These are phyloP conservation scores for Drosophila suboccidentalis DNA, from an alignment of 2,888 invertebrate genomes.

Conservation along the genomic window DNA sequence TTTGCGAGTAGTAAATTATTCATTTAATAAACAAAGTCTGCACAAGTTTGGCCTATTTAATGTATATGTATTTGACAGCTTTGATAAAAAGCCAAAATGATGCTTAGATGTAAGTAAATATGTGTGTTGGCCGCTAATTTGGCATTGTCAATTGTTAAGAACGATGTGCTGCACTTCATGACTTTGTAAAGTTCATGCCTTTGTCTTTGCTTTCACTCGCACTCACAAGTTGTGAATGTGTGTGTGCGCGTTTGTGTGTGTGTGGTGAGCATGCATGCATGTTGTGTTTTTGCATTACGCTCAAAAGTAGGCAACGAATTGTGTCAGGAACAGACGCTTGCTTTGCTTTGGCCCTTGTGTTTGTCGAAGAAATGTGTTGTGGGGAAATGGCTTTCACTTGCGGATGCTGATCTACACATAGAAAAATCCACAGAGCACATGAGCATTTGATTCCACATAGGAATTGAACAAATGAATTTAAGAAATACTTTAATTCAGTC, in stretches of 20 bases:
- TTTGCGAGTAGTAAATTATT: constrained; percentile 19
- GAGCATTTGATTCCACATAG: not conserved
- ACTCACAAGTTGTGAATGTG: constrained; percentile 2
- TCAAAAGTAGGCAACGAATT: constrained; percentile 62
- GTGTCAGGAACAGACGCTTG: constrained; percentile 37
- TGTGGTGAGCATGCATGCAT: constrained; percentile 1
- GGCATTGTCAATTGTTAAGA: constrained; percentile 56
- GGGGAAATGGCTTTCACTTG: constrained; percentile 21
- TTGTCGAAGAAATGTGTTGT: constrained; percentile 27
- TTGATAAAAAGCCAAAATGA: constrained; percentile 5
- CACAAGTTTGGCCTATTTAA: constrained; percentile 36
- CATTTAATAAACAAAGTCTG: constrained; percentile 16
- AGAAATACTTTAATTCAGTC: too few relatives aligned
- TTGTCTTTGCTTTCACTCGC: constrained; percentile 37
- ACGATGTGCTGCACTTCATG: constrained; percentile 63
- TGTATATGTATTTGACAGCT: constrained; percentile 21
- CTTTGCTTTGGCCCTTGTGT: constrained; percentile 22
- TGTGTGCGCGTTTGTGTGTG: constrained; percentile 3
- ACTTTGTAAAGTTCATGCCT: constrained; percentile 51
- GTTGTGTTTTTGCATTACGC: constrained; percentile 32
- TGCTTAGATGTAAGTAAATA: constrained; percentile 16
- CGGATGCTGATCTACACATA: constrained; percentile 18
- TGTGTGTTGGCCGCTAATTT: constrained; percentile 34
- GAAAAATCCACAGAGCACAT: not conserved
- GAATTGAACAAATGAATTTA: not conserved